Conservation (phyloP, 2,113 vertebrate species). For the Callorhinus ursinus region DNA sequence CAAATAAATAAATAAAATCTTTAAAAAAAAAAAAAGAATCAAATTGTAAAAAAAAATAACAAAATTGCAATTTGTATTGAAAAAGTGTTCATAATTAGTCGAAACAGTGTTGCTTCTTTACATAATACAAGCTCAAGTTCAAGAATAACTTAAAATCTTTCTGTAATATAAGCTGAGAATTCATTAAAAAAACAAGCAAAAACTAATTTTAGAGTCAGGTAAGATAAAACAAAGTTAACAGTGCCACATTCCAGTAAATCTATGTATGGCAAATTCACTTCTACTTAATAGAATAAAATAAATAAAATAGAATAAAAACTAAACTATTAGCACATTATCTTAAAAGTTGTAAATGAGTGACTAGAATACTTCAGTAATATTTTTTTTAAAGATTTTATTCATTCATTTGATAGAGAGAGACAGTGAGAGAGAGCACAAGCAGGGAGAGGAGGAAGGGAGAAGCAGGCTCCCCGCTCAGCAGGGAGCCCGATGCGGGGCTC, state of each 20-base stretch:
- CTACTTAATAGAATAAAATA: slow-evolving; percentile 29
- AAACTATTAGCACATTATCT: neutral
- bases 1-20: too few relatives aligned
- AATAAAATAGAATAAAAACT: slow-evolving; percentile 5
- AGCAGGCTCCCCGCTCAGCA: too few relatives aligned
- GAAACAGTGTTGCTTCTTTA: neutral
- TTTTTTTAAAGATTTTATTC: too few relatives aligned
- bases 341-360: neutral
- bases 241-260: neutral
- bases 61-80: neutral
- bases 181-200: neutral
- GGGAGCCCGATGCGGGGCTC: too few relatives aligned
- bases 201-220: neutral
- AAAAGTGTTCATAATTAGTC: neutral
- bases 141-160: neutral
- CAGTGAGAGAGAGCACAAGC: too few relatives aligned
- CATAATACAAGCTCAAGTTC: neutral
- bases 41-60: too few relatives aligned
- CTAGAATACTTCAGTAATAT: neutral
- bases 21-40: too few relatives aligned
- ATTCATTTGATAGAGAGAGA: too few relatives aligned
- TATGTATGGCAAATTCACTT: neutral
- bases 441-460: too few relatives aligned
- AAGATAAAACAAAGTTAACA: neutral
- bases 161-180: neutral